These are phyloP conservation scores for Ceraclea dissimilis DNA, from an alignment of 2,888 invertebrate species.

Conservation along the genomic window DNA sequence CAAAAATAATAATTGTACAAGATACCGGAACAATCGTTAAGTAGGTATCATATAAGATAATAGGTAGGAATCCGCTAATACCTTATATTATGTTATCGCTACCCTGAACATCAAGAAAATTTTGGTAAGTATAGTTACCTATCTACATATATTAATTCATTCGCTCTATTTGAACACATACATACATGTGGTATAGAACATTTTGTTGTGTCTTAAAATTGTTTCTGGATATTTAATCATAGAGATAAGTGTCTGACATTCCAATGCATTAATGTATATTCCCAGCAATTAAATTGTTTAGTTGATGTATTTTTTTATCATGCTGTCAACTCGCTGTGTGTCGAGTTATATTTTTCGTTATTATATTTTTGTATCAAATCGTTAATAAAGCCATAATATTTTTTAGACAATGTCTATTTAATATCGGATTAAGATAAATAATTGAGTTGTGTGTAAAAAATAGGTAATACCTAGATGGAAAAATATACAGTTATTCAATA, in stretches of 20 bases:
- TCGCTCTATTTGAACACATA: background rate
- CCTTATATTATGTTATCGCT: background rate
- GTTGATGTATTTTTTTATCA: slow-evolving; percentile 1
- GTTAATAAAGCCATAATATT: background rate
- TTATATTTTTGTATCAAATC: background rate
- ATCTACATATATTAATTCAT: too few species aligned
- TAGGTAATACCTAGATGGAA: too few species aligned
- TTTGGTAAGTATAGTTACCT: too few species aligned
- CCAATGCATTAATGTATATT: background rate
- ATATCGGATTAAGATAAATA: background rate
- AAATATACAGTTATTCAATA: too few species aligned
- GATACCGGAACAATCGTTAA: slow-evolving; percentile 20
- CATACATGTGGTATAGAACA: background rate
- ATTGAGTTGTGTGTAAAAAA: too few species aligned
- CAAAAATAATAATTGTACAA: slow-evolving; percentile 12
- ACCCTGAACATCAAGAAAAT: background rate
- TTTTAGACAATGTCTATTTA: background rate
- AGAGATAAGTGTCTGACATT: background rate
- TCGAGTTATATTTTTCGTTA: background rate
- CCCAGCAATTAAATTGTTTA: slow-evolving; percentile 1
- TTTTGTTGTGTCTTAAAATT: background rate
- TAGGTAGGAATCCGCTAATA: background rate
- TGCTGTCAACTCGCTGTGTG: background rate
- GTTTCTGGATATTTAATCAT: background rate
- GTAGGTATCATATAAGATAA: background rate